phyloP scores from a whole-genome alignment of 2,888 invertebrate genomes.

The Netelia virgata region DNA sequence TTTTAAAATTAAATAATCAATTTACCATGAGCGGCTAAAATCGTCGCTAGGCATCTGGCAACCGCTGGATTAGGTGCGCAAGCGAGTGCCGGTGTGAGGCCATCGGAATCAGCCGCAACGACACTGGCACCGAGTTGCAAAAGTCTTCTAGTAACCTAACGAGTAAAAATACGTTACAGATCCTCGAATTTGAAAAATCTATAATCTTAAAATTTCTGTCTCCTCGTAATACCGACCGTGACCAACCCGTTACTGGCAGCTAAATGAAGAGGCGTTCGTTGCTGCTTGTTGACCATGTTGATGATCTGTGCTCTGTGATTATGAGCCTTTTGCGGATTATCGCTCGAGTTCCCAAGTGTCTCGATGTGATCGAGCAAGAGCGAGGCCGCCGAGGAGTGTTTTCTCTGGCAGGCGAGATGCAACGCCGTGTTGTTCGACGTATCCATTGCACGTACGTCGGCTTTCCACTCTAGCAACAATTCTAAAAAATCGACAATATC shows the following conservation, averaged over 20 bases:
- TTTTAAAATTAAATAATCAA: neutral
- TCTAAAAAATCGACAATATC: conserved; percentile 83
- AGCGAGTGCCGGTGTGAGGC: conserved; percentile 88
- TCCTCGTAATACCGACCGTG: conserved; percentile 79
- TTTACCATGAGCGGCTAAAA: conserved; percentile 84
- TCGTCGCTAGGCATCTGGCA: conserved; percentile 88
- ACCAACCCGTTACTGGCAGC: conserved; percentile 88
- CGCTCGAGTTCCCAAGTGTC: conserved; percentile 76
- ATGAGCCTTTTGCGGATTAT: conserved; percentile 69
- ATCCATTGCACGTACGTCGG: conserved; percentile 86
- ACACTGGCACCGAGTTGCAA: conserved; percentile 87
- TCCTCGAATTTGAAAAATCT: neutral
- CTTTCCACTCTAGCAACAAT: conserved; percentile 86
- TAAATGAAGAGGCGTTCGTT: conserved; percentile 88
- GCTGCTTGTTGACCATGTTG: conserved; percentile 86
- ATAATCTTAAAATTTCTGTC: neutral
- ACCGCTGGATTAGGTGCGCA: conserved; percentile 88
- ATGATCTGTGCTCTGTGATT: conserved; percentile 80
- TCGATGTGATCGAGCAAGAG: conserved; percentile 86
- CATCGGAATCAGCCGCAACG: conserved; percentile 86
- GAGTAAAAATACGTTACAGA: neutral
- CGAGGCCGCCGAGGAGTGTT: conserved; percentile 87
- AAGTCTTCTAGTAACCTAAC: conserved; percentile 86
- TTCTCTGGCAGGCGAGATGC: conserved; percentile 87
- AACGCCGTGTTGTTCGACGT: conserved; percentile 87